phyloP scores from a whole-genome alignment of 2,888 invertebrate genomes.

The Bursaphelenchus okinawaensis region DNA sequence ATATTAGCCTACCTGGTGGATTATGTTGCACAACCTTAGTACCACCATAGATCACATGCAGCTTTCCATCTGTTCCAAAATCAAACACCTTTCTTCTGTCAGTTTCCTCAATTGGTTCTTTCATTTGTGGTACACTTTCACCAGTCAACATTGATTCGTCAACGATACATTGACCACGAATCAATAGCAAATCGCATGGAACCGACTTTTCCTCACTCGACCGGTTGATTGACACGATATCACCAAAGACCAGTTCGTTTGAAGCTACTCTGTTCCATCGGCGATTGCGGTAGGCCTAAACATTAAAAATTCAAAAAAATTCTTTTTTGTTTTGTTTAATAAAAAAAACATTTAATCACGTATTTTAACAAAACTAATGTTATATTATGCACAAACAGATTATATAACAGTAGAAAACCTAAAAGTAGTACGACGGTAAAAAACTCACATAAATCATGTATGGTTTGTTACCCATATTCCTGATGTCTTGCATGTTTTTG shows the following conservation, averaged over 20 bases:
- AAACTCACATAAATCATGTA: constrained; percentile 70
- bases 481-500: constrained; percentile 93
- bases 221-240: constrained; percentile 81
- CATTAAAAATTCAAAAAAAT: no score
- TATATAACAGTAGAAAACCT: no score
- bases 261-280: constrained; percentile 59
- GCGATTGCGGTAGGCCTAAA: constrained; percentile 50
- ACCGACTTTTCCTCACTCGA: constrained; percentile 75
- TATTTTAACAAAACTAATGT: no score
- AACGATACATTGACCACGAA: constrained; percentile 92
- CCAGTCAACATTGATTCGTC: constrained; percentile 98
- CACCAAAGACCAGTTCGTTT: constrained; percentile 86
- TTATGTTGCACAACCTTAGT: constrained; percentile 98
- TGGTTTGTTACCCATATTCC: constrained; percentile 98
- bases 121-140: constrained; percentile 99
- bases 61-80: constrained; percentile 80
- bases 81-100: constrained; percentile 62
- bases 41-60: constrained; percentile 89
- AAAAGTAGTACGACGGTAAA: background rate
- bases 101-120: constrained; percentile 76
- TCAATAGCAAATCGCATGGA: constrained; percentile 87
- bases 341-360: no score
- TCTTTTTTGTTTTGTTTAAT: background rate
- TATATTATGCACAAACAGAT: no score
- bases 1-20: constrained; percentile 70